Conservation (phyloP, 2,888 invertebrate genomes). For the Hyles lineata region DNA sequence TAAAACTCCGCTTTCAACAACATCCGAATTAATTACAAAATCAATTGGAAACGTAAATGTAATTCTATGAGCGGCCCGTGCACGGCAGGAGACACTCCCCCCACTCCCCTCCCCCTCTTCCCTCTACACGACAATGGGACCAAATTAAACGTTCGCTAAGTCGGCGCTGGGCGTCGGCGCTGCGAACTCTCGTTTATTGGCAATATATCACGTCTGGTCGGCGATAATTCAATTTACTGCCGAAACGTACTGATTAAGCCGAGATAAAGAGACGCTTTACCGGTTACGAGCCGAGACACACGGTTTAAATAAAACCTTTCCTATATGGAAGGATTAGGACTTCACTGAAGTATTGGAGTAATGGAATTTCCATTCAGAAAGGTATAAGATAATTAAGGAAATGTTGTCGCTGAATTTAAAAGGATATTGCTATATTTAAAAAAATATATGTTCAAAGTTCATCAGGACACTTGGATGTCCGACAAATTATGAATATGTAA, state of each 20-base stretch:
- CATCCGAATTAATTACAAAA: constrained; percentile 14
- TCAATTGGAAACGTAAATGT: constrained; percentile 24
- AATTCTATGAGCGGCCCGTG: constrained; percentile 18
- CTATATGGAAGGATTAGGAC: neutral
- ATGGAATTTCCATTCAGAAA: neutral
- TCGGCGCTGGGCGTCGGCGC: neutral
- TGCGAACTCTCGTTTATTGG: constrained; percentile 27
- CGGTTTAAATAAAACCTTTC: constrained; percentile 17
- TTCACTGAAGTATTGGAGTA: neutral
- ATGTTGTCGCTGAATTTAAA: no score
- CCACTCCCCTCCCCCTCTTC: neutral
- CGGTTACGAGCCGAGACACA: neutral
- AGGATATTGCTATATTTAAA: no score
- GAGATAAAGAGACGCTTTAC: constrained; percentile 28
- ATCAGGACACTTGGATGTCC: no score
- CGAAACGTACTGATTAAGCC: constrained; percentile 32
- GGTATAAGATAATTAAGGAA: neutral
- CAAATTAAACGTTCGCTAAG: constrained; percentile 29
- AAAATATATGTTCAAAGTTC: no score
- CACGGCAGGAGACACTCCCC: neutral
- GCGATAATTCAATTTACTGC: constrained; percentile 33
- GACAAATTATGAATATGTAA: no score
- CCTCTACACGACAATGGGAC: constrained; percentile 13
- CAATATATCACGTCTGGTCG: constrained; percentile 30
- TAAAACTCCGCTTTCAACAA: neutral